Evolutionary conservation across 2,113 vertebrate genomes (phyloP).

Genomic region (Plecturocebus donacophilus): DNA sequence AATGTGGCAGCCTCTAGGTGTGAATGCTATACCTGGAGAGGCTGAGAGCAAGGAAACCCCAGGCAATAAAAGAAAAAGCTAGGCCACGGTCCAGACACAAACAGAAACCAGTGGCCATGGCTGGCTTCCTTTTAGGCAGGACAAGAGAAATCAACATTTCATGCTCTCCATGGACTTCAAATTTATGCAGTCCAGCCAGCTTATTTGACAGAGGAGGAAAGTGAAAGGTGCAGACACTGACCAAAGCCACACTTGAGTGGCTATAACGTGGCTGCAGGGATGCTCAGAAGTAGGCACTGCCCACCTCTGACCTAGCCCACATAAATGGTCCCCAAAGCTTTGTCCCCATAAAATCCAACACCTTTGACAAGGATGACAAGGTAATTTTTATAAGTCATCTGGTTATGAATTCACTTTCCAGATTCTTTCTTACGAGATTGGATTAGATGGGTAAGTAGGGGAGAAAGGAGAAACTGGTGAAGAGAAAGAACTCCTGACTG

Average conservation of each 20-base stretch:
- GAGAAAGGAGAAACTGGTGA: not conserved
- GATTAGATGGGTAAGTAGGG: not conserved
- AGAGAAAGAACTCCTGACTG: not conserved
- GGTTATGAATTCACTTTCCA: not conserved
- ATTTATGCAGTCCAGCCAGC: not conserved
- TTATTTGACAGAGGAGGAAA: not conserved
- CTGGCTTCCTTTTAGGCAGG: not conserved
- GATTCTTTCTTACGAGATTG: not conserved
- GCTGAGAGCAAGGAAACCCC: not conserved
- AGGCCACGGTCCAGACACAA: not conserved
- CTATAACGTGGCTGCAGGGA: not conserved
- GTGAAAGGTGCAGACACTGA: not conserved
- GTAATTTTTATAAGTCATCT: not conserved
- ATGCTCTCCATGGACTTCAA: not conserved
- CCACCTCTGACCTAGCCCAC: not conserved
- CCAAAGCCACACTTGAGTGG: not conserved
- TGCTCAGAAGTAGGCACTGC: not conserved
- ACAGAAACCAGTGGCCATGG: not conserved
- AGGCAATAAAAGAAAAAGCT: not conserved
- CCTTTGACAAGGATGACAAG: not conserved
- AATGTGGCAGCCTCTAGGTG: not conserved
- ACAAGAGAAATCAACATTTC: not conserved
- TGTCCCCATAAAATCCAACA: not conserved
- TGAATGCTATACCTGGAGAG: not conserved
- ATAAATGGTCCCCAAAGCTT: not conserved